A percentile compares a stretch with the other conserved stretches of the same genome.
Conservation (phyloP, 2,113 vertebrate genomes). For the Protobothrops mucrosquamatus region DNA sequence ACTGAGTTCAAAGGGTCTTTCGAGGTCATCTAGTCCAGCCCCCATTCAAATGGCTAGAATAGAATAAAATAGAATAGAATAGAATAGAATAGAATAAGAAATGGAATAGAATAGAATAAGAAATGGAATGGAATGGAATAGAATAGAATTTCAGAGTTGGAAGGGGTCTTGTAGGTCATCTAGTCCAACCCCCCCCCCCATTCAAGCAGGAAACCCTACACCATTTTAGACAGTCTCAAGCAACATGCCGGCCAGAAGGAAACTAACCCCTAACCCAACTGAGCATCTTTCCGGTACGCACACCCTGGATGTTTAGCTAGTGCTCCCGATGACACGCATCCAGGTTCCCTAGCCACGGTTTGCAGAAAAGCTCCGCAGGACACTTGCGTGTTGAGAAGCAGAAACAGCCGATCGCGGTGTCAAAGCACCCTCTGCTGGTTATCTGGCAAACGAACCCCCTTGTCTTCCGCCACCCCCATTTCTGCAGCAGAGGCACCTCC, state of each 20-base stretch:
- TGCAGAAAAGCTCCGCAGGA: not conserved
- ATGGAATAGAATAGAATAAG: too few species aligned
- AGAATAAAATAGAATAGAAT: too few species aligned
- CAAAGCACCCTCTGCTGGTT: constrained; percentile 59
- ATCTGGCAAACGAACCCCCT: constrained; percentile 46
- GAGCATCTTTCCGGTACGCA: not conserved
- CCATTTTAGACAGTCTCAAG: not conserved
- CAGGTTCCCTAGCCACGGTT: not conserved
- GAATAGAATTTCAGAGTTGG: too few species aligned
- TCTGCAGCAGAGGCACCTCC: not conserved
- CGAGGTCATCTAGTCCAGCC: not conserved
- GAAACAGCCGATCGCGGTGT: constrained; percentile 36
- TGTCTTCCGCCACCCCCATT: not conserved
- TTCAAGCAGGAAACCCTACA: too few species aligned
- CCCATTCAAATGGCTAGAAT: too few species aligned
- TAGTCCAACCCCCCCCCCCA: not conserved
- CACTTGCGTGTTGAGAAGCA: not conserved
- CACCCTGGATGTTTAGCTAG: too few species aligned
- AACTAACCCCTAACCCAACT: not conserved
- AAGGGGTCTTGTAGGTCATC: not conserved
- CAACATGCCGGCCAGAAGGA: not conserved
- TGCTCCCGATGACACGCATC: too few species aligned
- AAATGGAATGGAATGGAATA: too few species aligned
- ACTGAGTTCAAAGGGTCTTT: not conserved
- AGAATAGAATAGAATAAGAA: too few species aligned